Percentiles rank a stretch among this genome's conserved stretches.
phyloP scores from a whole-genome alignment of 2,888 invertebrate species.

The Standfussiana lucernea region DNA sequence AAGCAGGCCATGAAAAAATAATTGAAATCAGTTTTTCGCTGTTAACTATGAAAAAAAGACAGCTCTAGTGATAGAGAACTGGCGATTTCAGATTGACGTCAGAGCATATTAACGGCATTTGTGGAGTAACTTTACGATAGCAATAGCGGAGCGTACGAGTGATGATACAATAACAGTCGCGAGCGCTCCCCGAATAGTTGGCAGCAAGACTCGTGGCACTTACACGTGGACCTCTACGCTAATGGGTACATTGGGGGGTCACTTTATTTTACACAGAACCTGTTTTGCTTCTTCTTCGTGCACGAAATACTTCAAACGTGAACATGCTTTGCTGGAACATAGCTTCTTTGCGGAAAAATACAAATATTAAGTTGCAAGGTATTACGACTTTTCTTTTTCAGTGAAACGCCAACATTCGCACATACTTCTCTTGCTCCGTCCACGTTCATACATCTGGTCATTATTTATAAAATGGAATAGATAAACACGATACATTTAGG shows the following conservation, averaged over 20 bases:
- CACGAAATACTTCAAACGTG: neutral
- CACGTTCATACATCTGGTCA: neutral
- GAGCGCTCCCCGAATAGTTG: constrained; percentile 16
- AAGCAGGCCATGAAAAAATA: constrained; percentile 41
- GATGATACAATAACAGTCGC: constrained; percentile 31
- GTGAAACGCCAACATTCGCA: neutral
- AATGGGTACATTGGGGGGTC: neutral
- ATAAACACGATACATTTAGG: constrained; percentile 20
- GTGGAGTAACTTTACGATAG: constrained; percentile 53
- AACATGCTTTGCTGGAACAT: neutral
- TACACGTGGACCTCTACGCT: constrained; percentile 10
- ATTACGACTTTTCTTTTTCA: neutral
- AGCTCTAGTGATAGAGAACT: constrained; percentile 41
- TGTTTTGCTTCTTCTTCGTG: neutral
- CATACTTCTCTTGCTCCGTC: neutral
- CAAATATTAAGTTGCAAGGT: neutral
- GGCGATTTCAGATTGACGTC: constrained; percentile 65
- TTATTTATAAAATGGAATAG: constrained; percentile 15
- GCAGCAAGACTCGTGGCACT: neutral
- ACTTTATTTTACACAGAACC: neutral
- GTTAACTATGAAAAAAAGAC: constrained; percentile 43
- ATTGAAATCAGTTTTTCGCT: constrained; percentile 24
- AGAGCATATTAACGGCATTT: constrained; percentile 58
- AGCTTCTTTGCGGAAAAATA: neutral
- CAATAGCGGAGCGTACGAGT: constrained; percentile 23